These are phyloP conservation scores for Xiphophorus hellerii DNA, from an alignment of 2,113 vertebrate species.

Conservation along the genomic window DNA sequence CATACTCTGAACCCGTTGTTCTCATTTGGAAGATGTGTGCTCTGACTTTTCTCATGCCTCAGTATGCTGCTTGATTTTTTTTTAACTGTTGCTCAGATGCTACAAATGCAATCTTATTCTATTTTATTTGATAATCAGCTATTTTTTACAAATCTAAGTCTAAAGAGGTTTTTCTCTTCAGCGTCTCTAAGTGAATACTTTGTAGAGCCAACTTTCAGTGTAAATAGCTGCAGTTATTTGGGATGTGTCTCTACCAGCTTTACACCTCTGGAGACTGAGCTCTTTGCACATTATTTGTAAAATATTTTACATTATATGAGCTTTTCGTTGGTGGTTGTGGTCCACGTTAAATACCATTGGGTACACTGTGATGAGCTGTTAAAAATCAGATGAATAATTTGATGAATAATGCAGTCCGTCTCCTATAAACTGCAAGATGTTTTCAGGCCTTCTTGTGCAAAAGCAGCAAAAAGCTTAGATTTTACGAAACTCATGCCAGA, in stretches of 20 bases:
- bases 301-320: no score
- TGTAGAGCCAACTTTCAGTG: not conserved
- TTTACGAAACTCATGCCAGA: slow-evolving; percentile 70
- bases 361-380: not conserved
- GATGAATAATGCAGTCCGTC: no score
- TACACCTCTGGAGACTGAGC: not conserved
- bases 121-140: no score
- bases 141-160: no score
- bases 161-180: no score
- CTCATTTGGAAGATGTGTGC: slow-evolving; percentile 59
- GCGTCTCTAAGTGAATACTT: not conserved
- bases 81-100: not conserved
- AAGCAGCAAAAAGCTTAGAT: slow-evolving; percentile 36
- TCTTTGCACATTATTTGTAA: not conserved
- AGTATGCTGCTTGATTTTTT: not conserved
- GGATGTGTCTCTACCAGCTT: not conserved
- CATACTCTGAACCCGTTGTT: slow-evolving; percentile 64
- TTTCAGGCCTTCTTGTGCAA: slow-evolving; percentile 37
- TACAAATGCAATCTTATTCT: no score
- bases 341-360: not conserved
- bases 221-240: not conserved
- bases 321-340: not conserved
- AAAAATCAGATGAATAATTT: not conserved
- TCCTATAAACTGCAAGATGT: not conserved
- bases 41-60: slow-evolving; percentile 40